phyloP scores from a whole-genome alignment of 2,888 invertebrate species.

The Napeogenes inachia region DNA sequence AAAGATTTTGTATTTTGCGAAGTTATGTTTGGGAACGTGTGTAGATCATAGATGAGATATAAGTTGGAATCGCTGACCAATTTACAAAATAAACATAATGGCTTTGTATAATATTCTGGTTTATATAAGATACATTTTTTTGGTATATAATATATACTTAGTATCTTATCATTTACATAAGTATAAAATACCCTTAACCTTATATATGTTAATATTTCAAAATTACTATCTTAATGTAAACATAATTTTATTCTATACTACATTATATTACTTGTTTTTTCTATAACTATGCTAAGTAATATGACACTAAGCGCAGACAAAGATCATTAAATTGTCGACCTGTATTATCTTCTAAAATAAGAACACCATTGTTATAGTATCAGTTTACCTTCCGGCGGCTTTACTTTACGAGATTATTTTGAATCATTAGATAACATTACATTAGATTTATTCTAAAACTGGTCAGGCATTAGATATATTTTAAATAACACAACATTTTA shows the following conservation, averaged over 20 bases:
- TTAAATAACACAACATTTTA: background rate
- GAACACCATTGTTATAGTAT: conserved; percentile 54
- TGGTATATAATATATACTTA: no score
- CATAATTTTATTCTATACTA: background rate
- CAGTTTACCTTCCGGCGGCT: conserved; percentile 59
- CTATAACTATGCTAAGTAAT: conserved; percentile 36
- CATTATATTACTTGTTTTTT: conserved; percentile 9
- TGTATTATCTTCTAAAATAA: conserved; percentile 53
- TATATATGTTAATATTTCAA: no score
- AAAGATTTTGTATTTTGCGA: conserved; percentile 58
- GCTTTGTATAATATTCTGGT: background rate
- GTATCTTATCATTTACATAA: no score
- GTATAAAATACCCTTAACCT: no score
- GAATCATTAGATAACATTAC: conserved; percentile 20
- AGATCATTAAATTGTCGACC: conserved; percentile 64
- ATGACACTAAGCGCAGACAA: conserved; percentile 39
- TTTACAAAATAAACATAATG: conserved; percentile 10
- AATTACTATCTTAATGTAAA: no score
- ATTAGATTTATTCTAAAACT: conserved; percentile 17
- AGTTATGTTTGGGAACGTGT: conserved; percentile 45
- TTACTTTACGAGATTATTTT: conserved; percentile 29
- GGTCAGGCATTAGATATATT: conserved; percentile 23
- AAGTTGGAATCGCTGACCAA: conserved; percentile 35
- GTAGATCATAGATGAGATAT: conserved; percentile 34
- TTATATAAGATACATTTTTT: background rate